Evolutionary conservation across 2,797 vertebrate genomes (phyloP).

Genomic region (Mycteria americana): DNA sequence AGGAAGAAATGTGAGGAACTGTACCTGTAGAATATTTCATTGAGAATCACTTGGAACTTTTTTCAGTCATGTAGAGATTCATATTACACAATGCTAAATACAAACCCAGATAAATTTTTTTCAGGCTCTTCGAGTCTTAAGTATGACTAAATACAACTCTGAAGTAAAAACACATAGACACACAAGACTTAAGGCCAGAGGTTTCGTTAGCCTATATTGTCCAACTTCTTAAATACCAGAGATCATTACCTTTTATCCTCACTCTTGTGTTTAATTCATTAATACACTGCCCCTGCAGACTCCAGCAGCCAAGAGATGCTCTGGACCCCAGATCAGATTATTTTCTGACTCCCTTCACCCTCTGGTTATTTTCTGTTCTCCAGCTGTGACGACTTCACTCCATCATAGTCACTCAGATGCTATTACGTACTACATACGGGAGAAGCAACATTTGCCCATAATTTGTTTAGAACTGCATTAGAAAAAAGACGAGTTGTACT

Average conservation of each 20-base stretch:
- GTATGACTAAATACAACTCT: neutral
- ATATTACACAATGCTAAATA: neutral
- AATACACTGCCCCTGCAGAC: neutral
- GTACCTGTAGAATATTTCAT: neutral
- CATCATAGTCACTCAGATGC: neutral
- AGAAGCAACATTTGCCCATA: neutral
- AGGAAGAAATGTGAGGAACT: neutral
- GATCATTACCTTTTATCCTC: neutral
- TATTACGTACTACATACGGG: neutral
- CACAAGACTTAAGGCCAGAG: neutral
- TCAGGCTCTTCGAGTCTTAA: neutral
- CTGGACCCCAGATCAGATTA: neutral
- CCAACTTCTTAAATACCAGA: neutral
- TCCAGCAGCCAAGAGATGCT: neutral
- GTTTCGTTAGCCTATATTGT: neutral
- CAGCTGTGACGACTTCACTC: neutral
- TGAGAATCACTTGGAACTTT: neutral
- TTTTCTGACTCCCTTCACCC: neutral
- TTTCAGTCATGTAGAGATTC: neutral
- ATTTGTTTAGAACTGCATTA: neutral
- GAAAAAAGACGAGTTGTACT: neutral
- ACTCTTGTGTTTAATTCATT: neutral
- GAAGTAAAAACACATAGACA: neutral
- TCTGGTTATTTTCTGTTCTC: neutral
- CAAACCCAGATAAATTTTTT: neutral